Base-by-base conservation (phyloP, 2,888 invertebrate species). In the Mythimna impura region DNA sequence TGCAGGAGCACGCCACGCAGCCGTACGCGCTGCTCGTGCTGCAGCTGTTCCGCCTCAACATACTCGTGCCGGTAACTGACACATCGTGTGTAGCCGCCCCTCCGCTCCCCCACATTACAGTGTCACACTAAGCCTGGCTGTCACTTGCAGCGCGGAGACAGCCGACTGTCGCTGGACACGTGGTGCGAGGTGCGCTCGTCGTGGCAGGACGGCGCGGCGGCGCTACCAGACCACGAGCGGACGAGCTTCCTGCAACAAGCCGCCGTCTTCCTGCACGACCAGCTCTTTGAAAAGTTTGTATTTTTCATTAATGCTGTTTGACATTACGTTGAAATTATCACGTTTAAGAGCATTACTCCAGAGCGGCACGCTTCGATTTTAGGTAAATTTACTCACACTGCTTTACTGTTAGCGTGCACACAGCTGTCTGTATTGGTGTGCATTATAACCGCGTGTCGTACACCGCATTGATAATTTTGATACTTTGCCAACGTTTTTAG, bases 101-200 rank as follows among this genome's bases (percentile, higher is more conserved):
- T 17, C 14, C 25, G 20, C 20, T 7, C 50, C 8, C 50, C 34
- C 2, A n/a, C n/a, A n/a, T n/a, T 4, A 36, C 52, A 3, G 52
- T 3, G 9, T 3, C 3, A 9, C 52, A 22, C n/a, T 22, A n/a
- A 3, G 6, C 9, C 9, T 9, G n/a, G 3, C 52, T 1, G 22
- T 54, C n/a, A n/a, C n/a, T n/a, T 57, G 8, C 30, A 61, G 61
- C 61, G 40, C 22, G 22, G 40, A 85, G 83, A 87, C 86, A 25
- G 72, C 4, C 71, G 80, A 0, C 76, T 96, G 70, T 91, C 94
- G 1, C 78, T 91, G 73, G 97, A 96, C 79, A 96, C 97, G 17
- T 91, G 97, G 83, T 94, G 95, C 94, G 63, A 63, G 63, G 47
- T 17, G 30, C 63, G 63, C 47, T 25, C 47, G 20, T 10, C 63